Percentiles rank a stretch among this genome's conserved stretches.
Evolutionary conservation across 2,797 vertebrate species (phyloP).

Genomic region (Poeciliopsis paucimaculata): DNA sequence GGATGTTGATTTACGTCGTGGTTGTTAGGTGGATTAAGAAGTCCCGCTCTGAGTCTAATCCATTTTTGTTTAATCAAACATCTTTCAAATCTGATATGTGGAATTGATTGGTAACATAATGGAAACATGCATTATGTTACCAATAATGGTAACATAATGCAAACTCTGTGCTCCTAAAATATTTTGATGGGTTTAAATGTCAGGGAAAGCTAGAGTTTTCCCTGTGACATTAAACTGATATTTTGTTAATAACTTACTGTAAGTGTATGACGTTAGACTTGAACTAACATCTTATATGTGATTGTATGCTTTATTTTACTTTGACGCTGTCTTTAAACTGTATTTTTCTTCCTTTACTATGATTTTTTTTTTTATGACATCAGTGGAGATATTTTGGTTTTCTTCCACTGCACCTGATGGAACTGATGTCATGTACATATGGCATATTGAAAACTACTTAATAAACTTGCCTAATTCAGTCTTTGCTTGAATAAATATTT

Average conservation of each 20-base stretch:
- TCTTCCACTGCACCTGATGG: background rate
- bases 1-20: background rate
- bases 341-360: background rate
- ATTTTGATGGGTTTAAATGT: background rate
- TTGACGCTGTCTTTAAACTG: background rate
- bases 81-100: background rate
- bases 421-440: background rate
- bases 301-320: background rate
- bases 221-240: background rate
- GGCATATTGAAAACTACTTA: background rate
- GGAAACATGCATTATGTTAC: background rate
- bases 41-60: background rate
- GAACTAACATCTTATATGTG: background rate
- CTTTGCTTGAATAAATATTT: background rate
- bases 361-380: background rate
- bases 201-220: background rate
- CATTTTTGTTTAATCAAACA: conserved; percentile 4
- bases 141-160: no score
- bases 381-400: background rate
- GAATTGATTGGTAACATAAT: background rate
- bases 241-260: background rate
- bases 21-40: background rate
- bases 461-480: background rate
- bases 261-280: background rate
- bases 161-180: background rate